These are phyloP conservation scores for Drosophila fulvimacula DNA, from an alignment of 2,888 invertebrate genomes.

Conservation along the genomic window DNA sequence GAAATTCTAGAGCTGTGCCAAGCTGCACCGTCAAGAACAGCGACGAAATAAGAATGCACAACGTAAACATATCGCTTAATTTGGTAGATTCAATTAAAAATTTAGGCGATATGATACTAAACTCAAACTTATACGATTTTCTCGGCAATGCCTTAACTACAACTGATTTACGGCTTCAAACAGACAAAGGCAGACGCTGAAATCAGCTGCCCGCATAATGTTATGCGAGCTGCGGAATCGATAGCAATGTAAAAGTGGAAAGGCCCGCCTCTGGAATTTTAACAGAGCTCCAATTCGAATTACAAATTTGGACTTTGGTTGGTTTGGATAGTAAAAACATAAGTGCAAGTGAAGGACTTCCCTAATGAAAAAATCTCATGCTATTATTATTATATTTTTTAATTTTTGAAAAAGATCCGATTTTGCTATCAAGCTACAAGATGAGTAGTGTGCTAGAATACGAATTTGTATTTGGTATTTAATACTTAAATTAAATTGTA, in stretches of 20 bases:
- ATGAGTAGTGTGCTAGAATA: no score
- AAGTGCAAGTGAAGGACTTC: no score
- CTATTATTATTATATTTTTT: no score
- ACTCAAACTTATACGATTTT: neutral
- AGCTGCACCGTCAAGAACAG: conserved; percentile 55
- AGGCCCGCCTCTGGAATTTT: neutral
- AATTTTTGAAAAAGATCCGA: no score
- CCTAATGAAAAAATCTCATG: no score
- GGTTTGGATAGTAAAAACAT: no score
- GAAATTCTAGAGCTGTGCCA: conserved; percentile 9
- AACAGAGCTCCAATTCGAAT: neutral
- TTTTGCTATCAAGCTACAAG: no score
- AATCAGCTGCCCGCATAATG: conserved; percentile 51
- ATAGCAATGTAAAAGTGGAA: neutral
- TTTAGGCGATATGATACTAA: conserved; percentile 1
- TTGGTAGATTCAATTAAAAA: neutral
- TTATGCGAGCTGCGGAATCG: conserved; percentile 34
- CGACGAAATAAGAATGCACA: conserved; percentile 60
- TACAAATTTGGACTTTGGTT: neutral
- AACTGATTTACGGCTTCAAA: conserved; percentile 36
- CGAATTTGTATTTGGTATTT: no score
- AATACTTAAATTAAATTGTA: no score
- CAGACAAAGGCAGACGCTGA: conserved; percentile 19
- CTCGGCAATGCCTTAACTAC: conserved; percentile 36
- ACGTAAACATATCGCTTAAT: conserved; percentile 41